These are phyloP conservation scores for Napeogenes sylphis DNA, from an alignment of 2,888 invertebrate species.

Conservation along the genomic window DNA sequence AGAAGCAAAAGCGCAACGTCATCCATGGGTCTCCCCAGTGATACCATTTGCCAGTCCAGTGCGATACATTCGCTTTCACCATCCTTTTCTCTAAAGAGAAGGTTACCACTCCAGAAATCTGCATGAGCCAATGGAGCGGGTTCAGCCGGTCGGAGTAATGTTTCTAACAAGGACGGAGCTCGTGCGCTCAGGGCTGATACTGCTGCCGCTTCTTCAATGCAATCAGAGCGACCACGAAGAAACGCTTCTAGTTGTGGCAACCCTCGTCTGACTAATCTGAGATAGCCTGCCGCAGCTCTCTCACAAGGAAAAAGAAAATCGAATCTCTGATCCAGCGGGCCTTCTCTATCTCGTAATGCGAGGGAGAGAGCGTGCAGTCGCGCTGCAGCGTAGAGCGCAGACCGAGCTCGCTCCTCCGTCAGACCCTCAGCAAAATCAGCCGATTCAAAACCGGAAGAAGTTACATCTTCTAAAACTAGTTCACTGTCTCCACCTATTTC, in stretches of 20 bases:
- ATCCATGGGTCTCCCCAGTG: constrained; percentile 86
- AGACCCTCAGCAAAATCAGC: constrained; percentile 84
- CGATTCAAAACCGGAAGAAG: constrained; percentile 80
- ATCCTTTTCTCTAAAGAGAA: constrained; percentile 79
- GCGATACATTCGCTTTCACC: constrained; percentile 81
- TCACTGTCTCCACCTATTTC: constrained; percentile 75
- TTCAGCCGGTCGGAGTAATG: constrained; percentile 83
- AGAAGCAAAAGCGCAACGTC: constrained; percentile 85
- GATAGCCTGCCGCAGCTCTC: constrained; percentile 87
- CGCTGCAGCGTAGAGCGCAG: constrained; percentile 84
- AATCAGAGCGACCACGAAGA: constrained; percentile 80
- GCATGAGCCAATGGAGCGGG: constrained; percentile 89
- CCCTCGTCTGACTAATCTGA: constrained; percentile 86
- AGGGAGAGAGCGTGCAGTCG: constrained; percentile 85
- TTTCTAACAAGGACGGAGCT: constrained; percentile 84
- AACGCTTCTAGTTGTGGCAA: constrained; percentile 86
- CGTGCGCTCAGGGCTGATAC: constrained; percentile 81
- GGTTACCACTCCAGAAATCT: constrained; percentile 90
- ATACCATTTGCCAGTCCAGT: constrained; percentile 91
- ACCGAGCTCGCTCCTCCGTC: constrained; percentile 79
- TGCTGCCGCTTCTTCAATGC: constrained; percentile 78
- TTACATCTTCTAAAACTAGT: constrained; percentile 86
- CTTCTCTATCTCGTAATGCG: constrained; percentile 68
- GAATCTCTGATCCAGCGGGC: constrained; percentile 67
- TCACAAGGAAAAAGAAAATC: constrained; percentile 87